A percentile compares a stretch with the other conserved stretches of the same genome.
Evolutionary conservation across 2,888 invertebrate genomes (phyloP).

Genomic region (Boloria selene): DNA sequence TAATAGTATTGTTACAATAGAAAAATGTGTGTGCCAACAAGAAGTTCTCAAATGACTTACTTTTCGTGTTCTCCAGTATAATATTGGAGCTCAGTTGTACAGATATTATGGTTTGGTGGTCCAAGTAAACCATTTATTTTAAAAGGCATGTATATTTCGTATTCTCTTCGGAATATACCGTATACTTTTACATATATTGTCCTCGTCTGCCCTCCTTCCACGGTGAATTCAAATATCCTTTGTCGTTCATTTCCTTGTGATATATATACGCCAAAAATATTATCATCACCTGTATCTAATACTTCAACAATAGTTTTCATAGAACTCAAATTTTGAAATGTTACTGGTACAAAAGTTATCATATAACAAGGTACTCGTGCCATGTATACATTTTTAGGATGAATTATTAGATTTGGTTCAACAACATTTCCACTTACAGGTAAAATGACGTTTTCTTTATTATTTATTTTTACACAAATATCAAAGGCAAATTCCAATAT

Average conservation of each 20-base stretch:
- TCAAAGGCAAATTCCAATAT: constrained; percentile 69
- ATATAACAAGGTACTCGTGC: constrained; percentile 71
- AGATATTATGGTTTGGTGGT: constrained; percentile 65
- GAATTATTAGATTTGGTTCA: constrained; percentile 75
- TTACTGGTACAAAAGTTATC: constrained; percentile 67
- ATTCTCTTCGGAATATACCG: constrained; percentile 71
- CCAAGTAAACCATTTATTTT: constrained; percentile 83
- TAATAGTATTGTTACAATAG: constrained; percentile 4
- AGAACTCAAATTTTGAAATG: constrained; percentile 62
- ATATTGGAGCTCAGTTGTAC: constrained; percentile 61
- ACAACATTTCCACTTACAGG: constrained; percentile 73
- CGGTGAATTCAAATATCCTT: constrained; percentile 55
- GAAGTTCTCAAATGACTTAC: constrained; percentile 50
- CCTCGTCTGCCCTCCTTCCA: constrained; percentile 67
- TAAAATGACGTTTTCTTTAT: constrained; percentile 69
- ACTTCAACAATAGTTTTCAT: constrained; percentile 59
- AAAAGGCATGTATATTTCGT: constrained; percentile 82
- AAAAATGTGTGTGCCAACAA: not conserved
- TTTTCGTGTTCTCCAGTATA: constrained; percentile 62
- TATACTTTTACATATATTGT: constrained; percentile 65
- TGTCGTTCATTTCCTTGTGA: constrained; percentile 65
- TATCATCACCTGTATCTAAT: constrained; percentile 62
- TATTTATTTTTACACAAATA: constrained; percentile 67
- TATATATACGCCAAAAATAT: constrained; percentile 64
- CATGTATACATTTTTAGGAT: constrained; percentile 76